Percentiles rank a stretch among this genome's conserved stretches.
These are phyloP conservation scores for Pomacea canaliculata DNA, from an alignment of 2,888 invertebrate species.

Conservation along the genomic window DNA sequence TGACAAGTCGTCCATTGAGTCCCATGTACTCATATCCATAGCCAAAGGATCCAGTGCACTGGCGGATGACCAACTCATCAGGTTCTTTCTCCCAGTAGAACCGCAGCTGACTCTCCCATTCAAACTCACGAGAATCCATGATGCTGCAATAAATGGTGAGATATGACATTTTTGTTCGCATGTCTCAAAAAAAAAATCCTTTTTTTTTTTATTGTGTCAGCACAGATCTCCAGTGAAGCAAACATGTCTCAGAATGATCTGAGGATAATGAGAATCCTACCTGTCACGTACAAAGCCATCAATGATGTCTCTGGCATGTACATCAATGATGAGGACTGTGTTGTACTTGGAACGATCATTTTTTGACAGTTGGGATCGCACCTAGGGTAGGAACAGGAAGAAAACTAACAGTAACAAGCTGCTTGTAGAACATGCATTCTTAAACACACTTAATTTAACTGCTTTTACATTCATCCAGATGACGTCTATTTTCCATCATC, in stretches of 20 bases:
- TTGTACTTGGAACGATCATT: slow-evolving; percentile 91
- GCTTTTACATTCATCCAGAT: background rate
- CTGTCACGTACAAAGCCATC: slow-evolving; percentile 76
- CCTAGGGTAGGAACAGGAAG: slow-evolving; percentile 53
- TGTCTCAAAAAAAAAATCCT: too few relatives aligned
- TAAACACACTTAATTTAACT: background rate
- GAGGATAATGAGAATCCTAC: slow-evolving; percentile 43
- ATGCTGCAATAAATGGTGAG: slow-evolving; percentile 79
- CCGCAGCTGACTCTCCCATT: slow-evolving; percentile 93
- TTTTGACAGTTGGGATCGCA: slow-evolving; percentile 79
- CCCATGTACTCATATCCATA: slow-evolving; percentile 98
- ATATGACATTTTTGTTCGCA: too few relatives aligned
- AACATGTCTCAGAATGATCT: too few relatives aligned
- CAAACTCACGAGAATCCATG: slow-evolving; percentile 86
- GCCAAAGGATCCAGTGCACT: slow-evolving; percentile 86
- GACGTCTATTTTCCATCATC: too few relatives aligned
- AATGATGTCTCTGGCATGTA: slow-evolving; percentile 91
- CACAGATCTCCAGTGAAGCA: too few relatives aligned
- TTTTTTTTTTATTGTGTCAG: too few relatives aligned
- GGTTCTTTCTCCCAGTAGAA: slow-evolving; percentile 90
- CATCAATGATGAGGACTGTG: slow-evolving; percentile 89
- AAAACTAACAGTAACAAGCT: background rate
- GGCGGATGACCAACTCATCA: slow-evolving; percentile 85
- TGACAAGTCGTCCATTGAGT: slow-evolving; percentile 88
- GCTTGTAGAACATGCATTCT: background rate